These are phyloP conservation scores for Aproaerema taeniolella DNA, from an alignment of 2,888 invertebrate species.

Conservation along the genomic window DNA sequence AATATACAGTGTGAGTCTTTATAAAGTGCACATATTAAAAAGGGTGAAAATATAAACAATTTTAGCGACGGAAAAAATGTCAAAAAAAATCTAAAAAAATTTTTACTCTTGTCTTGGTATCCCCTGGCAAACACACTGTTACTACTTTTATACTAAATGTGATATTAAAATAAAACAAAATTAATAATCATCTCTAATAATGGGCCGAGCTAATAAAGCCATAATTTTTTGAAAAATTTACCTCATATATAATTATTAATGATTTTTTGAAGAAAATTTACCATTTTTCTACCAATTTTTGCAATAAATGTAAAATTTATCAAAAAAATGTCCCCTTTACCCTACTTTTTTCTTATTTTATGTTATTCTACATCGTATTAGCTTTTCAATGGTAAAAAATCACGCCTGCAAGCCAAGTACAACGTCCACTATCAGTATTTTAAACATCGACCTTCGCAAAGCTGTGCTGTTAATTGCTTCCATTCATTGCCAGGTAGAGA, in stretches of 20 bases:
- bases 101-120: neutral
- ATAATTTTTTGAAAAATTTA: neutral
- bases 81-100: neutral
- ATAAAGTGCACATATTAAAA: neutral
- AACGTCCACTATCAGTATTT: neutral
- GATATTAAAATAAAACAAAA: neutral
- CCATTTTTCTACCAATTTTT: neutral
- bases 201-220: neutral
- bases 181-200: neutral
- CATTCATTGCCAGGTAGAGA: neutral
- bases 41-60: neutral
- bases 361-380: neutral
- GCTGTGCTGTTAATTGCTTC: neutral
- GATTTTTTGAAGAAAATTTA: neutral
- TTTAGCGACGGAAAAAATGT: neutral
- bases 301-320: neutral
- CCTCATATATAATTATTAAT: neutral
- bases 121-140: neutral
- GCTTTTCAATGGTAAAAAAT: neutral
- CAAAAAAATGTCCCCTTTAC: neutral
- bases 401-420: neutral
- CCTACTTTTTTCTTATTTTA: neutral
- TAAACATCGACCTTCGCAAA: neutral
- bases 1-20: neutral
- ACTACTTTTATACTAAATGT: neutral